A percentile compares a stretch with the other conserved stretches of the same genome.
phyloP scores from a whole-genome alignment of 2,888 invertebrate species.

The Melieria crassipennis region DNA sequence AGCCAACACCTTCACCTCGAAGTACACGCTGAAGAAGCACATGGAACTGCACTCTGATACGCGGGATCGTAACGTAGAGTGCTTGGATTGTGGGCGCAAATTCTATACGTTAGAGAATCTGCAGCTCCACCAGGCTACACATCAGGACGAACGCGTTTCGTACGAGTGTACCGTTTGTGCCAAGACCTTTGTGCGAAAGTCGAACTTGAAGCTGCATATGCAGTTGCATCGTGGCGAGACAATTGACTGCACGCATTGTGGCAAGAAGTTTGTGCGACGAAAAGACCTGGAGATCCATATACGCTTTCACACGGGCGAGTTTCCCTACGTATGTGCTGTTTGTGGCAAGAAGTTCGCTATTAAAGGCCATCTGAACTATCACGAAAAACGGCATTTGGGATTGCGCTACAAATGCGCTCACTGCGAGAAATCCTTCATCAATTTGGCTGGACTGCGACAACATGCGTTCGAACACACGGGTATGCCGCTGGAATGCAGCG shows the following conservation, averaged over 20 bases:
- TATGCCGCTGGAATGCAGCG: slow-evolving; percentile 43
- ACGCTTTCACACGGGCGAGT: slow-evolving; percentile 48
- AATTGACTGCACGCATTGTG: slow-evolving; percentile 45
- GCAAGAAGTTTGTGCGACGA: slow-evolving; percentile 46
- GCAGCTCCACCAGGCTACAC: slow-evolving; percentile 40
- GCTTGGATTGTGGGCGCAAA: slow-evolving; percentile 41
- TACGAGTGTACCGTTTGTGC: slow-evolving; percentile 44
- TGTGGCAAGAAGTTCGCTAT: slow-evolving; percentile 46
- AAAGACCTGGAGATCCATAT: slow-evolving; percentile 45
- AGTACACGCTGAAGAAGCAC: slow-evolving; percentile 40
- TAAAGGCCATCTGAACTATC: slow-evolving; percentile 45
- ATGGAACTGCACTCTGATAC: slow-evolving; percentile 42
- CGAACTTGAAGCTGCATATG: slow-evolving; percentile 46
- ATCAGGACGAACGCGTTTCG: slow-evolving; percentile 41
- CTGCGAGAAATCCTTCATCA: slow-evolving; percentile 45
- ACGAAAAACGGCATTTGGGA: slow-evolving; percentile 44
- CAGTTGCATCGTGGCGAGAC: slow-evolving; percentile 49
- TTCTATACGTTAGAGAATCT: slow-evolving; percentile 43
- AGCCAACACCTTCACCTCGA: slow-evolving; percentile 45
- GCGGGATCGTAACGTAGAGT: slow-evolving; percentile 43
- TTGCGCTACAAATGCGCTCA: slow-evolving; percentile 42
- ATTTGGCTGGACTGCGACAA: slow-evolving; percentile 44
- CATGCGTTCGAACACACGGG: slow-evolving; percentile 45
- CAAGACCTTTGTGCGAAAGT: slow-evolving; percentile 45
- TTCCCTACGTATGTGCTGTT: slow-evolving; percentile 42